Base-by-base conservation (phyloP, 2,888 invertebrate species). In the Alsophila aescularia region DNA sequence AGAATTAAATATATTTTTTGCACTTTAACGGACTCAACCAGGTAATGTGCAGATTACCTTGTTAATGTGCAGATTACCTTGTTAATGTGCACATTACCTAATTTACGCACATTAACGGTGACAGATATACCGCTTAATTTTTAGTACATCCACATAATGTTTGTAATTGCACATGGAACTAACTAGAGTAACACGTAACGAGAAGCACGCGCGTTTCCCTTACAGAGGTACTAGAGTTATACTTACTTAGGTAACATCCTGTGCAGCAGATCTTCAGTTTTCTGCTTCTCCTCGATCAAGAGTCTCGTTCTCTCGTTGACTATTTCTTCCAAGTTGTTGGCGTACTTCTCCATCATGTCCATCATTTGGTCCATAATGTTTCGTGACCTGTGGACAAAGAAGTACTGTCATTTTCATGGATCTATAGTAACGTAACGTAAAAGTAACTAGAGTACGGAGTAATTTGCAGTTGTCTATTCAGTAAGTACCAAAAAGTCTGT, bases 321-420 rank as follows among this genome's bases (percentile, higher is more conserved):
- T 90, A 98, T 94, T 85, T 97, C 97, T 89, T 98, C 98, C 87
- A 98, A 94, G 92, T 98, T 97, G 85, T 97, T 96, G 54, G 98
- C 97, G 87, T 98, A 98, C 77, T 97, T 97, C 84, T 98, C 98
- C 98, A 98, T 98, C 97, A 98, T 98, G 72, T 96, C 96, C 96
- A 98, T 97, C 97, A 98, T 98, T 93, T 98, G 97, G 86, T 98
- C 98, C 97, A 98, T 97, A 70, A 98, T 97, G 81, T 98, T 98
- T 73, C 95, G 94, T 74, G 93, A 96, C 79, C 96, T 96, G 74
- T 0, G 3, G 21, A 39, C n/a, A 39, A 42, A 40, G 32, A 31
- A 36, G 12, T 24, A 15, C 31, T 39, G 29, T 3, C 24, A 24
- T 24, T 6, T 24, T 7, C 18, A 18, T 18, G 18, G 18, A 24